Evolutionary conservation across 2,113 vertebrate species (phyloP), one percentile per base, ranked within the genome.

Genomic region (Albula goreensis): DNA sequence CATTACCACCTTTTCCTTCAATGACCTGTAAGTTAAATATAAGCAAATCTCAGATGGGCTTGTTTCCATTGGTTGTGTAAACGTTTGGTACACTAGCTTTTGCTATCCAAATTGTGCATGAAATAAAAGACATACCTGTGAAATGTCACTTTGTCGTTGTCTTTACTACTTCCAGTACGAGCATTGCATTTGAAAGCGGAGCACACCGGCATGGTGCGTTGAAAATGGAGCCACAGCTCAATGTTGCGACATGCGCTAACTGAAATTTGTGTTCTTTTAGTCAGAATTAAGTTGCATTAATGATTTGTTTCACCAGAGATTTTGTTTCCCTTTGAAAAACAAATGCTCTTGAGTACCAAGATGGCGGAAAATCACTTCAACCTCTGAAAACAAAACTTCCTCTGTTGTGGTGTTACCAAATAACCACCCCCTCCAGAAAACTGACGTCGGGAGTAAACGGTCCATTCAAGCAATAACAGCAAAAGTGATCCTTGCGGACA

Each of bases 281-380:
- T 31, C 6, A 74, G n/a, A 25, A 25, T 74, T 2, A n/a, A 74
- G n/a, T 31, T 74, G 70, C 70, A 74, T 74, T 25, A 66, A 66
- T 66, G 2, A 22, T 66, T 19, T 9, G 17, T 22, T 66, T 66
- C 22, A 8, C 3, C 60, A 66, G 17, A 66, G 17, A 66, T 66
- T 5, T 25, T 31, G n/a, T 31, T 74, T n/a, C 22, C n/a, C 70
- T 74, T 74, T 31, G 10, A 5, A 74, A 66, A 74, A 22, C 31
- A 74, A 9, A 31, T 25, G n/a, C 70, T 10, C n/a, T n/a, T 74
- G 70, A 31, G 70, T 31, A 74, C 70, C 70, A 74, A 74, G 19
- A 74, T 74, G 70, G 70, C 70, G 70, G 70, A 74, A 74, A 74
- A 74, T 74, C 70, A 22, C 70, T 74, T 74, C 70, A 74, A 22